These are phyloP conservation scores for Acestrorhynchus altus DNA, from an alignment of 2,797 vertebrate genomes.

Conservation along the genomic window DNA sequence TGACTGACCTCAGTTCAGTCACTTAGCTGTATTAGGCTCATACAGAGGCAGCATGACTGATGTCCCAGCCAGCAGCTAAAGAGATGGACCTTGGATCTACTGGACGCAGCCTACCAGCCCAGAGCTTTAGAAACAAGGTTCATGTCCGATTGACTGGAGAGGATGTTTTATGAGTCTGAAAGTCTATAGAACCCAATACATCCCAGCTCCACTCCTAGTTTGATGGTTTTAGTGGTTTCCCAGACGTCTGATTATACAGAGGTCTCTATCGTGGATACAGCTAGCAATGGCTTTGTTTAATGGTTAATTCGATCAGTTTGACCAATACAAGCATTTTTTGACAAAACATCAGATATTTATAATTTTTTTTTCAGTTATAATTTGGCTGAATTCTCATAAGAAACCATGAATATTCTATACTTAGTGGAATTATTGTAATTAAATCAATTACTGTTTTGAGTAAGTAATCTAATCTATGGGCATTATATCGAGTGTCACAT, in stretches of 20 bases:
- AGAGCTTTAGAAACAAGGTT: background rate
- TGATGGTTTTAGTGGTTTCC: slow-evolving; percentile 6
- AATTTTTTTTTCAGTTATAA: too few species aligned
- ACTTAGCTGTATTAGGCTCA: slow-evolving; percentile 62
- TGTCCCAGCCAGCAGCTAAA: slow-evolving; percentile 49
- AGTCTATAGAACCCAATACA: slow-evolving; percentile 11
- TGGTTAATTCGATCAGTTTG: too few species aligned
- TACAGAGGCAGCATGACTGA: slow-evolving; percentile 42
- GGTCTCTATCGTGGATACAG: background rate
- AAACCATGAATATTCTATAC: too few species aligned
- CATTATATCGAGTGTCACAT: too few species aligned
- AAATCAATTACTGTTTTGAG: too few species aligned
- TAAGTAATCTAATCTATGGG: too few species aligned
- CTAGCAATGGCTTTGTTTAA: background rate
- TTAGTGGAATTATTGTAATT: too few species aligned
- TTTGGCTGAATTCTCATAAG: too few species aligned
- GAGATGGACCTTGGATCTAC: slow-evolving; percentile 19
- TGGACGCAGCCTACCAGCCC: background rate
- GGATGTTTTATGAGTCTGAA: slow-evolving; percentile 27
- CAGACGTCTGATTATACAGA: slow-evolving; percentile 6
- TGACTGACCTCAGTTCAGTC: slow-evolving; percentile 57
- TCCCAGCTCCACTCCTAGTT: background rate
- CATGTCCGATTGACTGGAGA: slow-evolving; percentile 19
- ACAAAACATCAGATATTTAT: too few species aligned
- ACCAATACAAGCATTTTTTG: too few species aligned